Percentiles rank a stretch among this genome's conserved stretches.
phyloP scores from a whole-genome alignment of 30 jellyfish, hydroid and myxozoan genomes.

The Cassiopea andromeda region DNA sequence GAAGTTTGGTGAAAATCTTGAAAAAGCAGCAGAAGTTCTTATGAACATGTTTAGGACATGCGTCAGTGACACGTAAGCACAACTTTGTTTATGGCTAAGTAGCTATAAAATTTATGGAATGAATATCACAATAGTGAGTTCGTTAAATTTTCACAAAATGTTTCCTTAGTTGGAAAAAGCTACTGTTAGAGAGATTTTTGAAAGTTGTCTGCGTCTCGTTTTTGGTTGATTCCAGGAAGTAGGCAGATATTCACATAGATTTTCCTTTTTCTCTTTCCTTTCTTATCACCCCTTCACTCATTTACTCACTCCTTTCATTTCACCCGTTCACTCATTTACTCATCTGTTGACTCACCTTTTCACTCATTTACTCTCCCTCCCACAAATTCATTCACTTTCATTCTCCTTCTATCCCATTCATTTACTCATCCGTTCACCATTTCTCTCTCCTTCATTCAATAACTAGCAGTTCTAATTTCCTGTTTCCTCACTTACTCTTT shows the following conservation, averaged over 20 bases:
- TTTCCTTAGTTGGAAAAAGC: too few relatives aligned
- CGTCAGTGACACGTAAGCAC: conserved; percentile 91
- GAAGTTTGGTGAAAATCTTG: conserved; percentile 81
- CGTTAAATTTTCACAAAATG: too few relatives aligned
- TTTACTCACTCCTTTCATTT: background rate
- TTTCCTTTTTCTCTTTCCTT: background rate
- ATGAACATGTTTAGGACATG: conserved; percentile 94
- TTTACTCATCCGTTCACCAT: background rate
- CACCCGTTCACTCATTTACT: background rate
- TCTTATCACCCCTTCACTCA: background rate
- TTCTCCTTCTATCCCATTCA: background rate
- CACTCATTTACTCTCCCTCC: background rate
- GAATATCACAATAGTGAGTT: too few relatives aligned
- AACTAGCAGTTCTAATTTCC: too few relatives aligned
- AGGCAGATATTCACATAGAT: too few relatives aligned
- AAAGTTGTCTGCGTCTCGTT: too few relatives aligned
- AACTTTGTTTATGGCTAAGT: too few relatives aligned
- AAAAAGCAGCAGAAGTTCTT: conserved; percentile 88
- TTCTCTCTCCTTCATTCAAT: background rate
- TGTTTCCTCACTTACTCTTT: too few relatives aligned
- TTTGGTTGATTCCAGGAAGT: too few relatives aligned
- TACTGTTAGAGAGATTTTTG: too few relatives aligned
- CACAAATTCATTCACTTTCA: background rate
- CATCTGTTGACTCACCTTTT: background rate
- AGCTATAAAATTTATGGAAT: too few relatives aligned